Conservation (phyloP, 2,797 vertebrate genomes). For the Rhodeus uyekii region DNA sequence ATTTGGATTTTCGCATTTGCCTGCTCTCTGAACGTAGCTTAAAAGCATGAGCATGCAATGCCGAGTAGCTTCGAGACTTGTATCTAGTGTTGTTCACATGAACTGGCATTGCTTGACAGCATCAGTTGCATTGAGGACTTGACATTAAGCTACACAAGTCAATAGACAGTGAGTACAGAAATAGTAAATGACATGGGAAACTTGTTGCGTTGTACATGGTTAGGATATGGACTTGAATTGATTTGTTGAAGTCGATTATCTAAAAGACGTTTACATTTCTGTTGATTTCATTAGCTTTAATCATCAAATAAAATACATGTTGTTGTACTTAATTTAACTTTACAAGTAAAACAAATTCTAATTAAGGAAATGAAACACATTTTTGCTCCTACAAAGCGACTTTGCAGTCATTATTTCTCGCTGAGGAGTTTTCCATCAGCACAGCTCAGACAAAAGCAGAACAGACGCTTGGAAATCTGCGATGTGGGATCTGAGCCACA, state of each 20-base stretch:
- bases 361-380: constrained; percentile 19
- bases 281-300: not conserved
- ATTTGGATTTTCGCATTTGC: no score
- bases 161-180: not conserved
- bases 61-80: no score
- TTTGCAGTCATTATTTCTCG: not conserved
- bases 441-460: not conserved
- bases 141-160: not conserved
- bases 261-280: not conserved
- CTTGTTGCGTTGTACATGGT: not conserved
- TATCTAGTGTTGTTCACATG: no score
- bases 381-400: not conserved
- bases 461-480: constrained; percentile 9
- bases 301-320: not conserved
- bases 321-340: not conserved
- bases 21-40: no score
- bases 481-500: constrained; percentile 16
- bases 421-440: constrained; percentile 8
- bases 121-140: not conserved
- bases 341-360: not conserved
- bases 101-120: not conserved
- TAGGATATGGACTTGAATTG: not conserved
- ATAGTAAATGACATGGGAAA: not conserved
- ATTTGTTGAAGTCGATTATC: not conserved
- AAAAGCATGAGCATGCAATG: no score